Conservation (phyloP, 2,113 vertebrate species). For the Abramis brama region DNA sequence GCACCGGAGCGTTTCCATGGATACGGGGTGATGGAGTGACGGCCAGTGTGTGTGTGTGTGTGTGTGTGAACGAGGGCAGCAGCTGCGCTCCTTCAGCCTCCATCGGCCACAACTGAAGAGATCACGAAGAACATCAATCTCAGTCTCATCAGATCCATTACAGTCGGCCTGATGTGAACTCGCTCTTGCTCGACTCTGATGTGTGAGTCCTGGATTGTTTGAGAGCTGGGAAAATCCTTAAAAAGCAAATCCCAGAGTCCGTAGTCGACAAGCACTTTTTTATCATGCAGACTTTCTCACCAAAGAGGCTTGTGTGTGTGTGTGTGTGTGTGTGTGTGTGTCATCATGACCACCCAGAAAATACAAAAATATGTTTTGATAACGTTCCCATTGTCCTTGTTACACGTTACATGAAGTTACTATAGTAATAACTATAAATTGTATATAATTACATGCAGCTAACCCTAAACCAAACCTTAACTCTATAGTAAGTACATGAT, state of each 20-base stretch:
- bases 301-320: background rate
- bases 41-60: conserved; percentile 33
- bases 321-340: background rate
- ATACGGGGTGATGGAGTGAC: conserved; percentile 68
- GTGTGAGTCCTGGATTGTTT: background rate
- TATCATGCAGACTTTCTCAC: background rate
- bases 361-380: too few relatives aligned
- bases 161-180: background rate
- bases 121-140: conserved; percentile 53
- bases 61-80: conserved; percentile 1
- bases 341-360: background rate
- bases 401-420: too few relatives aligned
- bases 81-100: conserved; percentile 48
- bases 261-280: background rate
- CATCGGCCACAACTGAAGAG: conserved; percentile 45
- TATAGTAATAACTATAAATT: too few relatives aligned
- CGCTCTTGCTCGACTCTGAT: background rate
- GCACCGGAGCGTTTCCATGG: conserved; percentile 72
- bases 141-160: conserved; percentile 41
- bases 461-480: too few relatives aligned
- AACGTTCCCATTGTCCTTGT: too few relatives aligned
- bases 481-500: too few relatives aligned
- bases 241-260: background rate
- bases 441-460: too few relatives aligned
- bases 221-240: background rate